Base-by-base conservation (phyloP, 2,888 invertebrate species). In the Coelinius sp. region DNA sequence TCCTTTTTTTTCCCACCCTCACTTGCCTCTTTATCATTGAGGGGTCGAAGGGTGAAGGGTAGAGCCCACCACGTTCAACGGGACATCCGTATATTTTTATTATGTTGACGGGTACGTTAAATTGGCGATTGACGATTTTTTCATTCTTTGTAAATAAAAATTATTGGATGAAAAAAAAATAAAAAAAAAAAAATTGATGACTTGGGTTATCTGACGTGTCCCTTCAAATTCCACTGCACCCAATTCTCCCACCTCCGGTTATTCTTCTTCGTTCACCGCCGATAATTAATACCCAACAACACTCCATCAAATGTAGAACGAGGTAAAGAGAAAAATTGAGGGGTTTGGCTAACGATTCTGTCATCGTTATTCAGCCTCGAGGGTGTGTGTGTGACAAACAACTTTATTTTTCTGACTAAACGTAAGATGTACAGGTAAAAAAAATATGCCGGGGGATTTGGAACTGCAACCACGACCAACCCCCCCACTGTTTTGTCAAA, bases 31-130 rank as follows among this genome's bases (percentile, higher is more conserved):
- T 62, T 38, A 62, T 62, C 59, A 62, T 20, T 49, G 41, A 63
- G n/a, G 24, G 3, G 31, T 17, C 6, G 27, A 20, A 22, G 35
- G 22, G 20, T 52, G 14, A 10, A 71, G 68, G 70, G 68, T 70
- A 71, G 75, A 73, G 69, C 72, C n/a, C 73, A 74, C 74, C 80
- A 78, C 77, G 78, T 81, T 73, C 78, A 73, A 75, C 71, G 70
- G 73, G 77, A 74, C 75, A 78, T 77, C 24, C 84, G 84, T 86
- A 86, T 84, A 87, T 87, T 85, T 87, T 86, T 85, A 85, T 87
- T 87, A 87, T 83, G 76, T 82, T 83, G 83, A 85, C 85, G 83
- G 83, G 82, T 84, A 81, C 80, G 80, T 85, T 83, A 84, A 86
- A 86, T 85, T 85, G 84, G 83, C 83, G 83, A 85, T 86, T 85